A percentile compares a stretch with the other conserved stretches of the same genome.
Evolutionary conservation across 2,888 invertebrate species (phyloP).

Genomic region (Polydrusus pterygomalis): DNA sequence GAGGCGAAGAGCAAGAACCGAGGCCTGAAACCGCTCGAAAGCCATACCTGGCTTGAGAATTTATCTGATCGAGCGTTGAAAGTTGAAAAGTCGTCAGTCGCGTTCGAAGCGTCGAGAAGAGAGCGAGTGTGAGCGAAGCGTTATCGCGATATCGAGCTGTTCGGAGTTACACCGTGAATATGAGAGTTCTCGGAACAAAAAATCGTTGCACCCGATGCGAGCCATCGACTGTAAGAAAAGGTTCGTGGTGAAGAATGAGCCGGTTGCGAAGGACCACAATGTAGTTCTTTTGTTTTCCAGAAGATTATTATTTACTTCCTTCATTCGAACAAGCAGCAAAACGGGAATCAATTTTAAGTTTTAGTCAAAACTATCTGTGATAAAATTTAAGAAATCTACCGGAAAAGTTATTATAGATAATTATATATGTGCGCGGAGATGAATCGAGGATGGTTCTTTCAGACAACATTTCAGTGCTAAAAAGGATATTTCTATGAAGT

Average conservation of each 20-base stretch:
- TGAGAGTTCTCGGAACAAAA: constrained; percentile 40
- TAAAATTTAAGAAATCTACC: constrained; percentile 28
- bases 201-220: constrained; percentile 47
- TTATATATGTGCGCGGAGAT: constrained; percentile 8
- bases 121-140: constrained; percentile 13
- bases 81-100: constrained; percentile 56
- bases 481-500: constrained; percentile 44
- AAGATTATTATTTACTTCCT: constrained; percentile 11
- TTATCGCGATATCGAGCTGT: constrained; percentile 16
- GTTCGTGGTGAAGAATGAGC: constrained; percentile 37
- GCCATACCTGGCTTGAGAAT: constrained; percentile 53
- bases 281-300: constrained; percentile 35
- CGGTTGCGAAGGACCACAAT: constrained; percentile 37
- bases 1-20: constrained; percentile 43
- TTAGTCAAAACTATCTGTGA: constrained; percentile 46
- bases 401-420: background rate
- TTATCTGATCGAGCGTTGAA: constrained; percentile 56
- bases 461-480: constrained; percentile 27
- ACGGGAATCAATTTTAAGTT: constrained; percentile 9
- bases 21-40: constrained; percentile 49
- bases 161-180: constrained; percentile 41
- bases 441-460: constrained; percentile 33
- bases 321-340: constrained; percentile 14
- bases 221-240: constrained; percentile 33
- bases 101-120: constrained; percentile 43